Evolutionary conservation across 2,888 invertebrate species (phyloP).

Genomic region (Osmoderma eremita): DNA sequence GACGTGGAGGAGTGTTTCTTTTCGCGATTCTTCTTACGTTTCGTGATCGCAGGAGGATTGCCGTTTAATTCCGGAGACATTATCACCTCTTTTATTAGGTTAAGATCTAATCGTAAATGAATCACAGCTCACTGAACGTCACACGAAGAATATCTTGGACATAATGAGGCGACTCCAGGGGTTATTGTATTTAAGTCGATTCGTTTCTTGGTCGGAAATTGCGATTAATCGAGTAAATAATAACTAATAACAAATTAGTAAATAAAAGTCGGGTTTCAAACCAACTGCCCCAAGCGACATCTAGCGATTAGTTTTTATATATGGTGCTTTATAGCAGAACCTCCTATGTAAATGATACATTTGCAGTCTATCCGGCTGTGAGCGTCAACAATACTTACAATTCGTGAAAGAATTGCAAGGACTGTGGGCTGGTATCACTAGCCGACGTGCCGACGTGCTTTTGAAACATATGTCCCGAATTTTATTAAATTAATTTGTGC

Average conservation of each 20-base stretch:
- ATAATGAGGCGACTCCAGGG: neutral
- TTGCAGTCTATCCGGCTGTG: too few relatives aligned
- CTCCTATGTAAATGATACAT: too few relatives aligned
- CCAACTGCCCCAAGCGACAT: slow-evolving; percentile 10
- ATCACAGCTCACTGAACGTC: slow-evolving; percentile 15
- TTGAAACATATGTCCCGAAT: too few relatives aligned
- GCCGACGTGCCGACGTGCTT: too few relatives aligned
- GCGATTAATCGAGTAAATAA: slow-evolving; percentile 30
- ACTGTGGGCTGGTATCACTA: too few relatives aligned
- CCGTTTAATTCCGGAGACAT: slow-evolving; percentile 60
- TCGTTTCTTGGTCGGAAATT: slow-evolving; percentile 31
- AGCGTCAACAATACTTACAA: too few relatives aligned
- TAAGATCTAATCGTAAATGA: neutral
- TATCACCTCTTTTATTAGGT: slow-evolving; percentile 22
- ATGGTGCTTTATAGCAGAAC: too few relatives aligned
- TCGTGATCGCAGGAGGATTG: slow-evolving; percentile 60
- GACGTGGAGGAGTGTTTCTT: slow-evolving; percentile 41
- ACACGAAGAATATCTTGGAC: neutral
- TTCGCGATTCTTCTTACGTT: slow-evolving; percentile 60
- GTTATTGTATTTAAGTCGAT: slow-evolving; percentile 10
- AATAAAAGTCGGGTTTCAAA: neutral
- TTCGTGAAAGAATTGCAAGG: too few relatives aligned
- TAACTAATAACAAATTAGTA: slow-evolving; percentile 28
- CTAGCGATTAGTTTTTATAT: neutral
- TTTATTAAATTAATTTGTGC: too few relatives aligned